phyloP scores from a whole-genome alignment of 2,113 vertebrate genomes.

The Cyprinus carpio region DNA sequence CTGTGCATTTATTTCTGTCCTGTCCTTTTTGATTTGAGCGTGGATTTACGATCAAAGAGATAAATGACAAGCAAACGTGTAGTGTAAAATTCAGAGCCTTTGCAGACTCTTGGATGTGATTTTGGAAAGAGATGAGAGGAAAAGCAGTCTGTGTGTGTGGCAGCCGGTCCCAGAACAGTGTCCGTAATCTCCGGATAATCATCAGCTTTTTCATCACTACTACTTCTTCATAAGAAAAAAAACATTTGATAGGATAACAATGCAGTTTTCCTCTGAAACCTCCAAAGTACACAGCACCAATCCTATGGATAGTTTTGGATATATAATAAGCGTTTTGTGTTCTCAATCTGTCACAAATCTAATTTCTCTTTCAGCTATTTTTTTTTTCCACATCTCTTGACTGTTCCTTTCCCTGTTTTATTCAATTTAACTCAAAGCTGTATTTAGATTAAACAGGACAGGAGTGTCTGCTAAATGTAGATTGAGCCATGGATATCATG shows the following conservation, averaged over 20 bases:
- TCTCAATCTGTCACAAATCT: background rate
- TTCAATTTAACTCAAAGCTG: background rate
- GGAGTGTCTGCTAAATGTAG: background rate
- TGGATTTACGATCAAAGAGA: slow-evolving; percentile 22
- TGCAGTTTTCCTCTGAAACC: slow-evolving; percentile 3
- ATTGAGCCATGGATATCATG: background rate
- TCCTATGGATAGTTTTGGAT: background rate
- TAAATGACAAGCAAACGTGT: slow-evolving; percentile 4
- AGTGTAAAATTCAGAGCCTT: slow-evolving; percentile 17
- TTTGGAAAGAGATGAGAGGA: slow-evolving; percentile 32
- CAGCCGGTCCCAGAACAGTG: background rate
- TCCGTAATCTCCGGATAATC: background rate
- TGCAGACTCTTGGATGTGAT: slow-evolving; percentile 3
- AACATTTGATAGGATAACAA: slow-evolving; percentile 3
- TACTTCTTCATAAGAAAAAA: background rate
- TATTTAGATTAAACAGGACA: background rate
- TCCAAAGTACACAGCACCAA: background rate
- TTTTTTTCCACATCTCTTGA: background rate
- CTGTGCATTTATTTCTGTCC: background rate
- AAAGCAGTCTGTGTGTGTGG: background rate
- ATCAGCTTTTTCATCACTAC: slow-evolving; percentile 18
- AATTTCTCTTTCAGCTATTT: background rate
- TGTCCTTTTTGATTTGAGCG: background rate
- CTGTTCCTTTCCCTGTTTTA: background rate
- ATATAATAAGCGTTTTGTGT: background rate